Conservation (phyloP, 2,797 vertebrate genomes). For the Harpagifer antarcticus region DNA sequence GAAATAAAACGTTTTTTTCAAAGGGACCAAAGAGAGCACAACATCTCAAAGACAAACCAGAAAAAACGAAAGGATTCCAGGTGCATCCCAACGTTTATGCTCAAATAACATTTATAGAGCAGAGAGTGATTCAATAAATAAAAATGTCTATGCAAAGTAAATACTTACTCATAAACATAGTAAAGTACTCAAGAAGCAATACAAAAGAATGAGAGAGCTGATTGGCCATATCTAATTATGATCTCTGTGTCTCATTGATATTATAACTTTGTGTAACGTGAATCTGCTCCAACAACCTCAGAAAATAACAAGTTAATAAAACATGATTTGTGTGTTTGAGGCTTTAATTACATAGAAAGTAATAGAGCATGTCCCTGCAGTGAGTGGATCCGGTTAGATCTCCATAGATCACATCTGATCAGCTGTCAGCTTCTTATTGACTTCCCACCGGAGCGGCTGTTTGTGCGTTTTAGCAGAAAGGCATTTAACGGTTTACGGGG, state of each 20-base stretch:
- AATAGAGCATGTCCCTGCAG: not conserved
- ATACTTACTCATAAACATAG: no score
- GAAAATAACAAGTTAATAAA: not conserved
- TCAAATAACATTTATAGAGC: not conserved
- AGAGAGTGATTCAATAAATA: not conserved
- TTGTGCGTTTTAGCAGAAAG: not conserved
- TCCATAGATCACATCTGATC: conserved; percentile 6
- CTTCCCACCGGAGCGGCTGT: not conserved
- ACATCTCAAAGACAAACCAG: not conserved
- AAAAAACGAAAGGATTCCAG: not conserved
- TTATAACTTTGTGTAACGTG: conserved; percentile 30
- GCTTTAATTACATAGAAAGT: not conserved
- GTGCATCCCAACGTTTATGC: not conserved
- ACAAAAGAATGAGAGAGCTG: not conserved
- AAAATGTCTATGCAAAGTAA: not conserved
- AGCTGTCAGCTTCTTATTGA: conserved; percentile 29
- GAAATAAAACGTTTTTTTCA: not conserved
- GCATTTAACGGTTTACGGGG: not conserved
- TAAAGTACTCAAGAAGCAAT: no score
- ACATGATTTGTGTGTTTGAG: not conserved
- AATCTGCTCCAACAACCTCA: conserved; percentile 9
- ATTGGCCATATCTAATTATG: not conserved
- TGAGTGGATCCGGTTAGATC: conserved; percentile 33
- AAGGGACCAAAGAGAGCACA: not conserved
- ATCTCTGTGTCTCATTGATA: conserved; percentile 13